A percentile compares a stretch with the other conserved stretches of the same genome.
These are phyloP conservation scores for Adelognathus sp. DNA, from an alignment of 2,888 invertebrate genomes.

Conservation along the genomic window DNA sequence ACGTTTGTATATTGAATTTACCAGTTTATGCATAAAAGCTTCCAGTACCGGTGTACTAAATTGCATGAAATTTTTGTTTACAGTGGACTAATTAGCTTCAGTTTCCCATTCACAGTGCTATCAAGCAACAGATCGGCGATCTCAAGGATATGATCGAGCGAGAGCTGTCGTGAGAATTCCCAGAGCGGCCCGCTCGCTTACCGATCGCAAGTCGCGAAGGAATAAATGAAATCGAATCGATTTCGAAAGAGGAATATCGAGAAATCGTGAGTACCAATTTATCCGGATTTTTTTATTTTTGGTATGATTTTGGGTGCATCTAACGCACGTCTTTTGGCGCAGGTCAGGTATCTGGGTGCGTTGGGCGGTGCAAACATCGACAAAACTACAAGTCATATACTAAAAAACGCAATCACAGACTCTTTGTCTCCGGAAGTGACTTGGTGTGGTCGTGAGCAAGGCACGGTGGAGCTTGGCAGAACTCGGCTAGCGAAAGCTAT, in stretches of 20 bases:
- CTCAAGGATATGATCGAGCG: neutral
- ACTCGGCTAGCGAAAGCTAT: conserved; percentile 3
- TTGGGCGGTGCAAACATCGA: neutral
- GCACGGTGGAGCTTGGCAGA: neutral
- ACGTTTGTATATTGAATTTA: no score
- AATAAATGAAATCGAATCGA: neutral
- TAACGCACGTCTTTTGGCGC: no score
- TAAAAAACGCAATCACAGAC: neutral
- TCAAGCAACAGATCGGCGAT: neutral
- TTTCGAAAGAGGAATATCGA: neutral
- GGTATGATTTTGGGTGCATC: no score
- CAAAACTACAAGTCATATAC: neutral
- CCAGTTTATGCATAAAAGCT: no score
- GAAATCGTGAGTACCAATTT: neutral
- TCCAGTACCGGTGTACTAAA: no score
- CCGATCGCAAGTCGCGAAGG: neutral
- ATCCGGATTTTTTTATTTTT: no score
- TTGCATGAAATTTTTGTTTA: no score
- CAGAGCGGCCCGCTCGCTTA: neutral
- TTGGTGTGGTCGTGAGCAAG: neutral
- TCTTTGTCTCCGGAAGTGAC: neutral
- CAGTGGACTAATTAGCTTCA: neutral
- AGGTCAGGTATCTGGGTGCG: neutral
- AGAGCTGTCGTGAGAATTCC: conserved; percentile 1
- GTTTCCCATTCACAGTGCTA: neutral